Base-by-base conservation (phyloP, 2,113 vertebrate species). In the Thomomys bottae region DNA sequence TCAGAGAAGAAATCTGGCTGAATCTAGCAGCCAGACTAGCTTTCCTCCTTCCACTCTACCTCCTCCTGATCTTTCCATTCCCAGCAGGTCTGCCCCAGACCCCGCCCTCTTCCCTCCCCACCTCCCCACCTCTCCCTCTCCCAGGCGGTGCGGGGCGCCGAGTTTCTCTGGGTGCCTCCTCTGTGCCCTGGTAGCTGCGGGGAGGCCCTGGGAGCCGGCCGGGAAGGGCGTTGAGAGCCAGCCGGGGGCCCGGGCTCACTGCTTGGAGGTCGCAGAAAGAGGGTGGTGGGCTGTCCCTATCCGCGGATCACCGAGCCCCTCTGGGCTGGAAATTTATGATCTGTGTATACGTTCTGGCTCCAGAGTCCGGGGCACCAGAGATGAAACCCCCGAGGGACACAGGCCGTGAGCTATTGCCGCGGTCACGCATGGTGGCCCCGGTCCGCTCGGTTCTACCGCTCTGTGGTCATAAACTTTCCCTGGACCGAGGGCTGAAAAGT, bases 321-420 rank as follows among this genome's bases (percentile, higher is more conserved):
- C 75, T 40, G 94, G 93, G 94, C 96, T 91, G 92, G 94, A 97
- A 96, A 99, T 99, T 99, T 98, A 99, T 98, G 96, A 98, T 98
- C 98, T 99, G 99, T 99, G 88, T 99, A 99, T 97, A 97, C 98
- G 98, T 94, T 91, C 98, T 98, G 98, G 98, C 99, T 99, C 99
- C 99, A 99, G 98, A 99, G 98, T 97, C 97, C 97, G 97, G 97
- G 95, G 94, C 15, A 81, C 80, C 97, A 97, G 98, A 97, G 98
- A 98, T 97, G 96, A 97, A 95, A 96, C 88, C 98, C 98, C 98
- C 97, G 98, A 96, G 96, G 96, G 97, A 96, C 96, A 96, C 78
- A 97, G 97, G 92, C 97, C 86, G 59, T 89, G 96, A 96, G 96
- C 77, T 84, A 83, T 92, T 96, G 94, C 94, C 97, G 93, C 88